Conservation (phyloP, 2,113 vertebrate genomes). For the Hippocampus barbouri region DNA sequence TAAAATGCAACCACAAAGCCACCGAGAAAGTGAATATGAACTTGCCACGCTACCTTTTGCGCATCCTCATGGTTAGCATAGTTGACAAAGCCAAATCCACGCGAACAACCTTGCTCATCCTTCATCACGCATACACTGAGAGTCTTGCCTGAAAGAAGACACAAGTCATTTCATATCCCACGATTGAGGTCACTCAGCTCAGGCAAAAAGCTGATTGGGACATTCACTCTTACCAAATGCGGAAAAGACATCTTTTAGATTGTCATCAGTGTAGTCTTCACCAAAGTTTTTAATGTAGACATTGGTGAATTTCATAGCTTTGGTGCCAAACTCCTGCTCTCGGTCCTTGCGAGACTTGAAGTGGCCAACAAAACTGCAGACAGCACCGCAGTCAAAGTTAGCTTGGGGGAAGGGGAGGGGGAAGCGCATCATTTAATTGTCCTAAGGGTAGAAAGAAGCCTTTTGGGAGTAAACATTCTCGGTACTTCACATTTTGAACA, state of each 20-base stretch:
- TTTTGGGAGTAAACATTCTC: background rate
- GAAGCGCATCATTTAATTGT: background rate
- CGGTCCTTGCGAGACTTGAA: slow-evolving; percentile 96
- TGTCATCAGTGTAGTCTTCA: slow-evolving; percentile 77
- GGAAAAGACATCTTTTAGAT: slow-evolving; percentile 82
- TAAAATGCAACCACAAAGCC: background rate
- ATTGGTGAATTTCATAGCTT: slow-evolving; percentile 87
- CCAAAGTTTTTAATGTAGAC: slow-evolving; percentile 96
- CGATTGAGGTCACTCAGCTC: background rate
- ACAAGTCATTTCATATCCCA: background rate
- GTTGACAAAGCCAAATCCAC: slow-evolving; percentile 95
- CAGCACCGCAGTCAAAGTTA: slow-evolving; percentile 5
- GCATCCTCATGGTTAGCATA: slow-evolving; percentile 91
- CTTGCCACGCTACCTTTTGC: slow-evolving; percentile 79
- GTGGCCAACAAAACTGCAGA: slow-evolving; percentile 87
- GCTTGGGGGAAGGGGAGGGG: background rate
- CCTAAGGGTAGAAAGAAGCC: background rate
- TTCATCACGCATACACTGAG: slow-evolving; percentile 93
- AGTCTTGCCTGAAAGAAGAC: slow-evolving; percentile 76
- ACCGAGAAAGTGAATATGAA: background rate
- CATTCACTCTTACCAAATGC: slow-evolving; percentile 76
- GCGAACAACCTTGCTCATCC: slow-evolving; percentile 78
- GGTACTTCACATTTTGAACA: too few relatives aligned
- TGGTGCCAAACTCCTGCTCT: slow-evolving; percentile 82
- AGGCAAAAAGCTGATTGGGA: background rate